Conservation (phyloP, 2,113 vertebrate genomes). For the Oryctolagus cuniculus region DNA sequence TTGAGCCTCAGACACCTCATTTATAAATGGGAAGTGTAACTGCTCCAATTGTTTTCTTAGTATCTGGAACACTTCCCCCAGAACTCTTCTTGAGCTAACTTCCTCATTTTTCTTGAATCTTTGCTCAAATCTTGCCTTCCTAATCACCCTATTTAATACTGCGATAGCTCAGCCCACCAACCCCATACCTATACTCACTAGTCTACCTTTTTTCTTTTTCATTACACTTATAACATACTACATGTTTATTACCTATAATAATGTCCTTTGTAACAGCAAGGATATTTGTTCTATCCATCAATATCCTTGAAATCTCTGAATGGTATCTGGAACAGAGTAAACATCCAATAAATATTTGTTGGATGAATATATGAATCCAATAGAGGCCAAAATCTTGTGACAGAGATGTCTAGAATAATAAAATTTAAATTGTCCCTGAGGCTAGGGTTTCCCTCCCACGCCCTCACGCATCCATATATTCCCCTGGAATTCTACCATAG, state of each 20-base stretch:
- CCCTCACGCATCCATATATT: background rate
- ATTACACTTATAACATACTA: background rate
- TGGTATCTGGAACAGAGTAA: background rate
- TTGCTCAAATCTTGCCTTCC: conserved; percentile 26
- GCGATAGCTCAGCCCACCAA: background rate
- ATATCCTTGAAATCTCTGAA: background rate
- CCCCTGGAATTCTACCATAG: background rate
- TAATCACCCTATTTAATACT: background rate
- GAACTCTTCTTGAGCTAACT: background rate
- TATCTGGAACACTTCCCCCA: background rate
- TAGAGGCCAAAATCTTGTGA: background rate
- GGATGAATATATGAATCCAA: conserved; percentile 15
- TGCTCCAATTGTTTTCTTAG: background rate
- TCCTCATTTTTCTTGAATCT: background rate
- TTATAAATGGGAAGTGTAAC: background rate
- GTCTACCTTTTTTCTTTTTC: background rate
- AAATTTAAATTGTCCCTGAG: conserved; percentile 22
- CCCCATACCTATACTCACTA: background rate
- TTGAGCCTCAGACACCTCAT: background rate
- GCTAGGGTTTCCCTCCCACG: background rate
- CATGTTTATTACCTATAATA: background rate
- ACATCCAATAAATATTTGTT: conserved; percentile 28
- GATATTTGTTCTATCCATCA: background rate
- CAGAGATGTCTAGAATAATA: conserved; percentile 30
- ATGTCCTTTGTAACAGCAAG: background rate